A percentile compares a stretch with the other conserved stretches of the same genome.
Evolutionary conservation across 2,797 vertebrate genomes (phyloP).

Genomic region (Cygnus olor): DNA sequence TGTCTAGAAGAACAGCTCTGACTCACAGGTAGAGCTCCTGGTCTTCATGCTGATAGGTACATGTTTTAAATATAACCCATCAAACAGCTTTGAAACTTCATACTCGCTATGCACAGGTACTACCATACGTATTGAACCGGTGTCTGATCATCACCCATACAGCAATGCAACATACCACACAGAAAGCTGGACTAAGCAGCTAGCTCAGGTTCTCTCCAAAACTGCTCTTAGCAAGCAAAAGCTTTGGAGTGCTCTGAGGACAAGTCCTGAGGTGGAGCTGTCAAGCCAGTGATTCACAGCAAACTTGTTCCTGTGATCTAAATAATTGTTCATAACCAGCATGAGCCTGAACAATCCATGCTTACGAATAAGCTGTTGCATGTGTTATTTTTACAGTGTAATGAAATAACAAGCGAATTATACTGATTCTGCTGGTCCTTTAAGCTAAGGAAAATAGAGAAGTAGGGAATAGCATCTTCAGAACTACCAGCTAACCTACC

Average conservation of each 20-base stretch:
- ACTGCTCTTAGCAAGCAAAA: not conserved
- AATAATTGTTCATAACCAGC: not conserved
- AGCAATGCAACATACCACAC: fast-evolving
- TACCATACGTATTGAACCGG: not conserved
- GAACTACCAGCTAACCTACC: not conserved
- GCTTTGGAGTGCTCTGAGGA: not conserved
- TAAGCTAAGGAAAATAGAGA: not conserved
- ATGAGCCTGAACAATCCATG: not conserved
- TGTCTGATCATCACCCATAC: not conserved
- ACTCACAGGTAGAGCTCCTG: not conserved
- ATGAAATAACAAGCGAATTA: not conserved
- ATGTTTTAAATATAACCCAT: not conserved
- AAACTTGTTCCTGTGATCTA: not conserved
- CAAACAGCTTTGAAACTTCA: not conserved
- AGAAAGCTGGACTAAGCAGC: not conserved
- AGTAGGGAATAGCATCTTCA: not conserved
- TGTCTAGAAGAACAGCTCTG: not conserved
- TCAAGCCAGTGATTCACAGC: not conserved
- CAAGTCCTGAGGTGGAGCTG: not conserved
- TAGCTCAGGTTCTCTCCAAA: not conserved
- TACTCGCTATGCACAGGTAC: not conserved
- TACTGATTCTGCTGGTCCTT: not conserved
- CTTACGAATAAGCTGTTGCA: not conserved
- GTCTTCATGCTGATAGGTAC: not conserved
- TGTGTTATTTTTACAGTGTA: not conserved